phyloP scores from a whole-genome alignment of 2,888 invertebrate species.

The Malacosoma neustria region DNA sequence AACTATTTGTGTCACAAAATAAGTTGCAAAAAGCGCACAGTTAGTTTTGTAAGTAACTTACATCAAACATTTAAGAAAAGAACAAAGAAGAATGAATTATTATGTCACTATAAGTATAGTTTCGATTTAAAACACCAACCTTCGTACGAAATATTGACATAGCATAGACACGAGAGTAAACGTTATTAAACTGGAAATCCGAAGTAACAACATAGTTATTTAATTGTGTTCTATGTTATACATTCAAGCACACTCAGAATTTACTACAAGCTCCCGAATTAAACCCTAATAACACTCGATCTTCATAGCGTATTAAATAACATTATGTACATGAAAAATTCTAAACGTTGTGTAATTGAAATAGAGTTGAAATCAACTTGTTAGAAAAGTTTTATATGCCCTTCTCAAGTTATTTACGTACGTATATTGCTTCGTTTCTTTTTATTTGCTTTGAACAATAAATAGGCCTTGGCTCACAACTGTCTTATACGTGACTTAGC shows the following conservation, averaged over 20 bases:
- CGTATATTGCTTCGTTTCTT: slow-evolving; percentile 43
- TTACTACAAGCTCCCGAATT: slow-evolving; percentile 51
- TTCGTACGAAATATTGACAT: neutral
- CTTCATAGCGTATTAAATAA: slow-evolving; percentile 20
- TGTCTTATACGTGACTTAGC: slow-evolving; percentile 44
- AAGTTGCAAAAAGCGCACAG: too few relatives aligned
- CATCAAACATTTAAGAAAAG: too few relatives aligned
- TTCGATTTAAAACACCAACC: neutral
- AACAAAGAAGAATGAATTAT: too few relatives aligned
- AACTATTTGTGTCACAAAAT: too few relatives aligned
- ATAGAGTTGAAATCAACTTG: slow-evolving; percentile 17
- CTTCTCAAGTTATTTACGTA: slow-evolving; percentile 23
- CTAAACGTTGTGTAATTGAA: too few relatives aligned
- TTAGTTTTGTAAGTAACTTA: too few relatives aligned
- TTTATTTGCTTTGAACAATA: slow-evolving; percentile 63
- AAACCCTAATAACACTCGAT: slow-evolving; percentile 41
- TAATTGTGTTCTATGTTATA: slow-evolving; percentile 40
- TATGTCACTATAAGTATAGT: too few relatives aligned
- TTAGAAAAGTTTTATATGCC: slow-evolving; percentile 14
- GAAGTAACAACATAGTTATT: slow-evolving; percentile 28
- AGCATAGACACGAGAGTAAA: neutral
- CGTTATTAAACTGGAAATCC: slow-evolving; percentile 21
- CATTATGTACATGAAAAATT: too few relatives aligned
- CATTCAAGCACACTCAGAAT: slow-evolving; percentile 48
- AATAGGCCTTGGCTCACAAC: slow-evolving; percentile 49